Base-by-base conservation (phyloP, 2,113 vertebrate species). In the Hyaena hyaena region DNA sequence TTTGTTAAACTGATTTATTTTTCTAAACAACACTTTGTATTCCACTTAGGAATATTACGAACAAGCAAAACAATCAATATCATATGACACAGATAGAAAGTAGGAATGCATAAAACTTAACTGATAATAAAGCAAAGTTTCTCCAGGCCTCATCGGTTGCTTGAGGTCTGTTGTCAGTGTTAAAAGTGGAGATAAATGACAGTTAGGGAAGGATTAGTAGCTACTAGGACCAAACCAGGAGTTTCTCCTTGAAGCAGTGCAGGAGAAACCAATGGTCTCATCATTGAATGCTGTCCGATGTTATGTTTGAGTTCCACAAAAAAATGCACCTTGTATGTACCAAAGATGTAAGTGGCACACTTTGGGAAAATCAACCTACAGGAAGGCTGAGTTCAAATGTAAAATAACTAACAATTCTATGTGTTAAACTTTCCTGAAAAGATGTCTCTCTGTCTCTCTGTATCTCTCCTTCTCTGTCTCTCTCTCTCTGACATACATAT, bases 71-170 rank as follows among this genome's bases (percentile, higher is more conserved):
- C 61, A 77, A 31, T 53, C 61, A n/a, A 2, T 17, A 66, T 39
- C 21, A 2, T 31, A 77, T 86, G 35, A 82, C 33, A 71, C 11
- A 43, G 39, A 28, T 16, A 80, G 21, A 74, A 95, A 88, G 19
- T 19, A 35, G 58, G 58, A 12, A 53, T 53, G 65, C 9, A 61
- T 66, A 53, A 93, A 90, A 66, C 73, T 24, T 50, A 61, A 48
- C 53, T 82, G 63, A 74, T 86, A 93, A 89, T 28, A 79, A 86
- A 79, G n/a, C 84, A 15, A 69, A 14, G 65, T 76, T 50, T 92
- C n/a, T 31, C 2, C n/a, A 53, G 61, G 61, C 68, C 73, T 69
- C 8, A 6, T 9, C 31, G 55, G 55, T 28, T 53, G 45, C 68
- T 45, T n/a, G 73, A 69, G 17, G 6, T 68, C 73, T 23, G 15